phyloP scores from a whole-genome alignment of 2,797 vertebrate species.

The Ctenochaetus hawaiiensis region DNA sequence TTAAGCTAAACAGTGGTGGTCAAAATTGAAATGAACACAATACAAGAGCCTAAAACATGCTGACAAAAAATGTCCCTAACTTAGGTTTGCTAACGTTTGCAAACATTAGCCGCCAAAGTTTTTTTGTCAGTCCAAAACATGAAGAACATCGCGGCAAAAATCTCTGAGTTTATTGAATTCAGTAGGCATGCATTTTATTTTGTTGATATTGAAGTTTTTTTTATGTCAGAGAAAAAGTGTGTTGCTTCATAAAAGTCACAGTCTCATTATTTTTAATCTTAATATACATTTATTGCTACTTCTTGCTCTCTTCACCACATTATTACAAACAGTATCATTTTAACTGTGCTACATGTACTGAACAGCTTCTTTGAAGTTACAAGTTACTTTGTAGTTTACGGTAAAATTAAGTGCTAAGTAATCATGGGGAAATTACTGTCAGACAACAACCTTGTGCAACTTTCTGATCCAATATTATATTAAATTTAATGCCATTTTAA shows the following conservation, averaged over 20 bases:
- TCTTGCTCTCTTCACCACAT: too few relatives aligned
- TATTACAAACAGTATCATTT: not conserved
- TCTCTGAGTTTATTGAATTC: too few relatives aligned
- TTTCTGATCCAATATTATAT: too few relatives aligned
- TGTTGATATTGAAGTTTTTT: not conserved
- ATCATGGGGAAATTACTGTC: too few relatives aligned
- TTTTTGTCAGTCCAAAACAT: not conserved
- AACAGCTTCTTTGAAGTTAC: not conserved
- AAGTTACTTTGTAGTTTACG: not conserved
- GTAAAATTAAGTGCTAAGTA: too few relatives aligned
- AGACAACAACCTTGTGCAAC: too few relatives aligned
- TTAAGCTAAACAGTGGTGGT: too few relatives aligned
- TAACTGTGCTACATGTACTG: not conserved
- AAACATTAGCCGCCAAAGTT: not conserved
- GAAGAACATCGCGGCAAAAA: too few relatives aligned
- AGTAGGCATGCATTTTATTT: not conserved
- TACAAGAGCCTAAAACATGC: too few relatives aligned
- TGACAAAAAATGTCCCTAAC: not conserved
- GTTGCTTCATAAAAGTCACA: not conserved
- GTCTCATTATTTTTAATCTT: not conserved
- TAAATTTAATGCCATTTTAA: too few relatives aligned
- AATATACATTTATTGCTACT: too few relatives aligned
- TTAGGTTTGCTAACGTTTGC: not conserved
- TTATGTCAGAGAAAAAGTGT: not conserved
- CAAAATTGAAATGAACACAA: too few relatives aligned